A percentile compares a stretch with the other conserved stretches of the same genome.
Conservation (phyloP, 2,888 invertebrate genomes). For the Cosmopolites sordidus region DNA sequence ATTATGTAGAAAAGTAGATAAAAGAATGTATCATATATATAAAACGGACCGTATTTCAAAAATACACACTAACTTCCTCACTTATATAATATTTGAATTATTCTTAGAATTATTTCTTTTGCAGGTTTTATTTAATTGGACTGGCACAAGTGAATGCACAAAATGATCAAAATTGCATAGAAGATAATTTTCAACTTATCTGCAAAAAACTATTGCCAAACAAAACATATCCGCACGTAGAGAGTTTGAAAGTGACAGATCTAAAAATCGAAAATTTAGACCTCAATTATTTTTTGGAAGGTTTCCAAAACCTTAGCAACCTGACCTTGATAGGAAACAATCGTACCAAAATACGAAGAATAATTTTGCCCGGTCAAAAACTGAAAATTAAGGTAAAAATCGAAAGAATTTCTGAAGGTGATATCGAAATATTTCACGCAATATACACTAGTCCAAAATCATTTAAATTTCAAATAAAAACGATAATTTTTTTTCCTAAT, state of each 20-base stretch:
- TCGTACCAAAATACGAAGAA: constrained; percentile 19
- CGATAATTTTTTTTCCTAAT: too few species aligned
- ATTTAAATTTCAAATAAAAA: too few species aligned
- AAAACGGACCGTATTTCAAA: too few species aligned
- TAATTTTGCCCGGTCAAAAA: constrained; percentile 22
- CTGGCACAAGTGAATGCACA: neutral
- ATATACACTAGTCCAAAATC: too few species aligned
- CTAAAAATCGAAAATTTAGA: constrained; percentile 13
- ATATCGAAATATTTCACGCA: too few species aligned
- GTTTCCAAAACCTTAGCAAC: constrained; percentile 30
- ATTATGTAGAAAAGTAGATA: too few species aligned
- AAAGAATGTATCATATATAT: too few species aligned
- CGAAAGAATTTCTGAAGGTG: too few species aligned
- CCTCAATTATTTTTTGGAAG: constrained; percentile 25
- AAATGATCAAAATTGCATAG: constrained; percentile 4
- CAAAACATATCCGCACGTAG: constrained; percentile 7
- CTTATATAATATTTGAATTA: too few species aligned
- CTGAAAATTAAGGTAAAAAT: constrained; percentile 27
- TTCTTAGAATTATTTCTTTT: too few species aligned
- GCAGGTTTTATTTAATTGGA: neutral
- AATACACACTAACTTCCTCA: too few species aligned
- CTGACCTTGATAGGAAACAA: constrained; percentile 32
- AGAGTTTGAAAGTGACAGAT: constrained; percentile 5
- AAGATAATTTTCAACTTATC: constrained; percentile 3
- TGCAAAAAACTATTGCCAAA: constrained; percentile 8